Base-by-base conservation (phyloP, 2,797 vertebrate species). In the Taenioides sp. region DNA sequence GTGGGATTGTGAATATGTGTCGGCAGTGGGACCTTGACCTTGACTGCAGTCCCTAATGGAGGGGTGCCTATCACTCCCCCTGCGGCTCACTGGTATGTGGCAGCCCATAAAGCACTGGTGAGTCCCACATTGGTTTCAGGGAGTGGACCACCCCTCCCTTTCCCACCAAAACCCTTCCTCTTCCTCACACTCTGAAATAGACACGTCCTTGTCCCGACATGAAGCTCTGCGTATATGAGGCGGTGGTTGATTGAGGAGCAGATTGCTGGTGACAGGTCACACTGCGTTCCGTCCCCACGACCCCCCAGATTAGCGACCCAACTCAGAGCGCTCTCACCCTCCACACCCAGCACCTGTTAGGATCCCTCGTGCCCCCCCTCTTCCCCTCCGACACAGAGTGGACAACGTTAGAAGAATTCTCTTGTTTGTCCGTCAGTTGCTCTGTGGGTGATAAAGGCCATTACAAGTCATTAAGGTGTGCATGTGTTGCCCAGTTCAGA, bases 391-490 rank as follows among this genome's bases (percentile, higher is more conserved):
- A 78, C 71, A 76, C 50, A 54, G 0, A 71, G 55, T 69, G 79
- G 76, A 82, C 84, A 82, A 70, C 77, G n/a, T 86, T 86, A 85
- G 82, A 76, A 85, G 88, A 84, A 84, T 83, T 84, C 74, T 84
- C 76, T 74, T 81, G 76, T 87, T 89, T 86, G 85, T 87, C 82
- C 66, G 76, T 91, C 91, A 90, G 84, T 92, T 87, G 89, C 91
- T 87, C 90, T 77, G 86, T 89, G 94, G 95, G 95, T 95, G 95
- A 96, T 96, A 95, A 95, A 96, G 95, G 95, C 97, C 95, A 97
- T 97, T 97, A 96, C 73, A 91, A 95, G 95, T 96, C 95, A 96
- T 97, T 96, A 96, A 94, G 93, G 95, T 94, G 95, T 89, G 92
- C 91, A 92, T 94, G 94, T 95, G 93, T 72, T 76, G 74, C 70